These are phyloP conservation scores for Tetraneura akinire DNA, from an alignment of 1,140 invertebrate genomes.

Conservation along the genomic window DNA sequence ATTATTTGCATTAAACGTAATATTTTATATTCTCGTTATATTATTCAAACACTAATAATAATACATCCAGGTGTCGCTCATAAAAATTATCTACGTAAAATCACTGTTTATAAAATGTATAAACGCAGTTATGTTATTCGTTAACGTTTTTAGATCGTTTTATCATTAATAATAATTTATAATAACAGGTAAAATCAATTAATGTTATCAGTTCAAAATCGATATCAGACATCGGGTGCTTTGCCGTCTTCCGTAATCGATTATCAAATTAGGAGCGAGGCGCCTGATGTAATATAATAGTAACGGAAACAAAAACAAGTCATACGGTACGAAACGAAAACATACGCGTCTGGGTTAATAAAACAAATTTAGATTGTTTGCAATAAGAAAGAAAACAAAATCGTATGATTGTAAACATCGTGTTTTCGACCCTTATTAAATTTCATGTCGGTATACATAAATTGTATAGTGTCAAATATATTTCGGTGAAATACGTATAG, in stretches of 20 bases:
- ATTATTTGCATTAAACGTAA: neutral
- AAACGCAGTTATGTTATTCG: neutral
- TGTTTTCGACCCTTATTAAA: neutral
- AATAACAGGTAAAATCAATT: neutral
- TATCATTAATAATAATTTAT: neutral
- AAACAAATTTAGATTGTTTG: constrained; percentile 15
- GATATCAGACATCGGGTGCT: neutral
- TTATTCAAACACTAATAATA: constrained; percentile 2
- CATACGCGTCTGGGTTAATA: neutral
- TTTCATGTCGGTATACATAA: neutral
- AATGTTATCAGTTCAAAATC: neutral
- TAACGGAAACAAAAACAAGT: neutral
- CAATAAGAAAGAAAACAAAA: neutral
- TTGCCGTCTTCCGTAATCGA: neutral
- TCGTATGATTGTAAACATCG: neutral
- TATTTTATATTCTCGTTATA: neutral
- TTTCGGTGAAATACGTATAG: no score
- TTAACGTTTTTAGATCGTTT: neutral
- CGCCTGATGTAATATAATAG: neutral
- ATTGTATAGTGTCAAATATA: no score
- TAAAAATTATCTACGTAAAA: neutral
- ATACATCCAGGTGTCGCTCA: no score
- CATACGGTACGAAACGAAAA: no score
- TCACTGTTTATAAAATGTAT: neutral
- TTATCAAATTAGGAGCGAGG: neutral